Evolutionary conservation across 2,797 vertebrate species (phyloP).

Genomic region (Sebastes wilsoni): DNA sequence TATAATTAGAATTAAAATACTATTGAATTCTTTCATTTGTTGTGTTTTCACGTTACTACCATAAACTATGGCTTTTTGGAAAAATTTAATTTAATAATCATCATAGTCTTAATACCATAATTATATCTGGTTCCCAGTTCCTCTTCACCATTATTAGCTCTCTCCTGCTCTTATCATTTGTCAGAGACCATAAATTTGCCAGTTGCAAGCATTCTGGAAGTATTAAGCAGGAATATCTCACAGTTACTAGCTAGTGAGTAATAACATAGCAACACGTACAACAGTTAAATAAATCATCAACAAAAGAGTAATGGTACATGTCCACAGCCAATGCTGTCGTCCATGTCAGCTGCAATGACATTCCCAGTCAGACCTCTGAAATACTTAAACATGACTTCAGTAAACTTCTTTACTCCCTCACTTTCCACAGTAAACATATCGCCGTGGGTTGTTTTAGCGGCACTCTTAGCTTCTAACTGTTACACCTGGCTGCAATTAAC

Average conservation of each 20-base stretch:
- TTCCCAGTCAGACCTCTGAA: no score
- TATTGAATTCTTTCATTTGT: neutral
- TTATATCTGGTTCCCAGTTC: neutral
- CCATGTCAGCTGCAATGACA: neutral
- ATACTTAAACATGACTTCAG: no score
- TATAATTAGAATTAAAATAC: neutral
- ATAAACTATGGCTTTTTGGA: neutral
- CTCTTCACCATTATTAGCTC: neutral
- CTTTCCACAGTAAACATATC: no score
- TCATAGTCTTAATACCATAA: neutral
- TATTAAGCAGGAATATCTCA: neutral
- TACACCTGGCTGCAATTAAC: no score
- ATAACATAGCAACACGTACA: neutral
- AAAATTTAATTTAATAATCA: neutral
- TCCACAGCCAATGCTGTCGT: no score
- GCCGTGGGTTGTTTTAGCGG: no score
- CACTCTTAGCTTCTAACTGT: no score
- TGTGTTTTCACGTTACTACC: neutral
- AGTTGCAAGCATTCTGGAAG: neutral
- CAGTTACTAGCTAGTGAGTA: neutral
- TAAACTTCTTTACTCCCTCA: no score
- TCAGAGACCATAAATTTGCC: neutral
- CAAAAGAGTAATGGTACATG: no score
- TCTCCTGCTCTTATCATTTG: neutral
- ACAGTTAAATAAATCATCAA: neutral